A percentile compares a stretch with the other conserved stretches of the same genome.
These are phyloP conservation scores for Lagopus muta DNA, from an alignment of 2,113 vertebrate species.

Conservation along the genomic window DNA sequence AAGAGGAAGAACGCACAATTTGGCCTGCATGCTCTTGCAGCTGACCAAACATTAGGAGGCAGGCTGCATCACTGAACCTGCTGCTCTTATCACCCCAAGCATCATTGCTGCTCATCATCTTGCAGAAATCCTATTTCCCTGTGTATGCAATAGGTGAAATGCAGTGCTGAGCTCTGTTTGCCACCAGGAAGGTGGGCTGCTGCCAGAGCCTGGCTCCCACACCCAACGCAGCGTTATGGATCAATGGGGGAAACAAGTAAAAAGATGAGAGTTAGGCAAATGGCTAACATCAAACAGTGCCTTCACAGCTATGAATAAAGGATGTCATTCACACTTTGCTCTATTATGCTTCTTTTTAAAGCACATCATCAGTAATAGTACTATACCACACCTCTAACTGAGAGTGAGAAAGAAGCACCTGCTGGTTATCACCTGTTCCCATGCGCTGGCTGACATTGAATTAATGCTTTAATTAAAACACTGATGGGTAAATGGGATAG, in stretches of 20 bases:
- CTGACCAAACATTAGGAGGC: constrained; percentile 26
- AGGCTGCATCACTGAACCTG: constrained; percentile 23
- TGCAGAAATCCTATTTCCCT: constrained; percentile 8
- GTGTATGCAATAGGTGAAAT: not conserved
- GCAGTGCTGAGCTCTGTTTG: not conserved
- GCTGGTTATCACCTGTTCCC: not conserved
- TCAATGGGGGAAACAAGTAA: not conserved
- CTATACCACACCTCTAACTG: not conserved
- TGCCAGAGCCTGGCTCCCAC: not conserved
- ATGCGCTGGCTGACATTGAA: not conserved
- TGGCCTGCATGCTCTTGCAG: constrained; percentile 34
- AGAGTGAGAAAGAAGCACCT: not conserved
- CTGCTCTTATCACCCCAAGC: not conserved
- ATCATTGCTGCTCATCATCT: not conserved
- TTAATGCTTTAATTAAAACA: not conserved
- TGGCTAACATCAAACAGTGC: not conserved
- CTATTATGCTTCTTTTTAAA: not conserved
- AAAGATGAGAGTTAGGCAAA: not conserved
- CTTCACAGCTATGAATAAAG: not conserved
- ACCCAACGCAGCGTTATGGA: not conserved
- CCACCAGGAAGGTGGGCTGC: not conserved
- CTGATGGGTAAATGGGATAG: not conserved
- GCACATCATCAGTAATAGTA: not conserved
- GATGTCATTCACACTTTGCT: not conserved
- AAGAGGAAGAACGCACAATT: not conserved